Base-by-base conservation (phyloP, 2,113 vertebrate species). In the Hassar affinis region DNA sequence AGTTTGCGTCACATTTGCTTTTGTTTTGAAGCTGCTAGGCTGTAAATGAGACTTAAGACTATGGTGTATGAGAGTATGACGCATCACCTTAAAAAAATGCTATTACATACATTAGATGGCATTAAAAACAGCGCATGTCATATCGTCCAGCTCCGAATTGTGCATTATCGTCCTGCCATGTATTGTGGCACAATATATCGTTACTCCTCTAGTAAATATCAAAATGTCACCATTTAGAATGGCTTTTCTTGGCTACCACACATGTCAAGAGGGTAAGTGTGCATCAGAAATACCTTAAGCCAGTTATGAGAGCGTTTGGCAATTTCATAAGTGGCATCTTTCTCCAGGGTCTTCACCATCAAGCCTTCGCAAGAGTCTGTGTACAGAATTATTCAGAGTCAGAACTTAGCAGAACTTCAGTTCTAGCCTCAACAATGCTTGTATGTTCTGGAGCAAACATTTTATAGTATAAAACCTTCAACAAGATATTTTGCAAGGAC, bases 281-380 rank as follows among this genome's bases (percentile, higher is more conserved):
- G 22, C 7, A 9, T 85, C 20, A 56, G n/a, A 6, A 33, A 79
- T 85, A 98, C 97, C 96, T 97, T 98, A 52, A 97, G 93, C 96
- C 97, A 98, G 86, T 97, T 98, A 89, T 96, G 97, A 0, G 97
- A 97, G 22, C 96, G 94, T 87, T 96, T 98, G 42, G 96, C 96
- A 3, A 97, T 97, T 92, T 97, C 96, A 11, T 98, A 98, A 30
- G 96, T 97, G 80, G 97, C 96, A 1, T 96, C 92, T 20, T 95
- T 93, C 27, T 97, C 96, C 84, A 97, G 89, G 20, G 96, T 97
- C 85, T 97, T 98, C 85, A 98, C 95, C 96, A 97, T 98, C 14
- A 98, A 93, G 2, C 97, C 97, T 88, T 97, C 96, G 0, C 96
- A 97, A 22, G 97, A 98, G 85, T 97, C 97, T 98, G 52, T 14